A percentile compares a stretch with the other conserved stretches of the same genome.
These are phyloP conservation scores for Cepaea hortensis DNA, from an alignment of 2,888 invertebrate genomes.

Conservation along the genomic window DNA sequence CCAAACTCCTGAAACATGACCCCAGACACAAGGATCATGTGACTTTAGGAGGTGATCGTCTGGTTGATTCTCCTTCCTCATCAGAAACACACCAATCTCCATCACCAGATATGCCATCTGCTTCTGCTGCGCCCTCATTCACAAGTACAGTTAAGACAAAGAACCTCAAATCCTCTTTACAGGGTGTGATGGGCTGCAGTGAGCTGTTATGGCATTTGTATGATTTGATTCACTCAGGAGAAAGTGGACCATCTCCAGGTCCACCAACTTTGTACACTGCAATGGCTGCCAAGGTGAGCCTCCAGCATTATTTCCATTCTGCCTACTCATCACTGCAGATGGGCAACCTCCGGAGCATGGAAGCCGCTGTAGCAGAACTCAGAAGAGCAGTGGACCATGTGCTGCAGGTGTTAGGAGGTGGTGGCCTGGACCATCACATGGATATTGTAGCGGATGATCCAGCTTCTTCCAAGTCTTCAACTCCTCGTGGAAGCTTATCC, in stretches of 20 bases:
- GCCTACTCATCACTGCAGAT: constrained; percentile 20
- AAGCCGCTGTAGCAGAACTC: constrained; percentile 7
- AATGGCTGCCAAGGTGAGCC: neutral
- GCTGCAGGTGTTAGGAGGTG: constrained; percentile 18
- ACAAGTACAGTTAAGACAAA: constrained; percentile 31
- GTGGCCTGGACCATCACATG: neutral
- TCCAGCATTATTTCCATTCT: constrained; percentile 43
- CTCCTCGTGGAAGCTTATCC: constrained; percentile 38
- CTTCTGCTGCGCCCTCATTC: constrained; percentile 20
- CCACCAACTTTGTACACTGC: neutral
- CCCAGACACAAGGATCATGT: constrained; percentile 4
- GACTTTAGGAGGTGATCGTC: neutral
- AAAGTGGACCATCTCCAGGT: neutral
- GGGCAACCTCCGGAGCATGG: constrained; percentile 10
- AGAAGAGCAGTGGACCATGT: constrained; percentile 36
- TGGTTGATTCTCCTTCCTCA: neutral
- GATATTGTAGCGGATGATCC: constrained; percentile 38
- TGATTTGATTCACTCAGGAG: constrained; percentile 30
- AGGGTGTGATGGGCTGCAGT: constrained; percentile 17
- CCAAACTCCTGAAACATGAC: constrained; percentile 35
- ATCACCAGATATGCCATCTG: constrained; percentile 24
- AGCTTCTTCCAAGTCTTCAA: constrained; percentile 9
- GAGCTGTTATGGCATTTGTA: constrained; percentile 30
- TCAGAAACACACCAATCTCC: neutral
- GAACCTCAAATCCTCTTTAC: constrained; percentile 1